Evolutionary conservation across 2,888 invertebrate genomes (phyloP).

Genomic region (Tetragonula carbonaria): DNA sequence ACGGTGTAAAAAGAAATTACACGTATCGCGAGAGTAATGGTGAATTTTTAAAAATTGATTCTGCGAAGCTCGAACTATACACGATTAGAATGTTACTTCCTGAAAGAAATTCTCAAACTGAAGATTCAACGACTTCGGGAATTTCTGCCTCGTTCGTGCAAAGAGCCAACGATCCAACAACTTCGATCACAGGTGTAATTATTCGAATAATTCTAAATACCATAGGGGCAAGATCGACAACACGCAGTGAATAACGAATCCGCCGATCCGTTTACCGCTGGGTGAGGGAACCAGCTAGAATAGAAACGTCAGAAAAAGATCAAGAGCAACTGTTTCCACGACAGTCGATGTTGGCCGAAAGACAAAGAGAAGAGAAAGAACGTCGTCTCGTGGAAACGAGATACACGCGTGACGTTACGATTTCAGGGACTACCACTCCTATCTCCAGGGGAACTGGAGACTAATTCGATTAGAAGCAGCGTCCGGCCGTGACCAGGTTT

Average conservation of each 20-base stretch:
- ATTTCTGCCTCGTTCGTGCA: background rate
- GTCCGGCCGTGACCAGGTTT: constrained; percentile 55
- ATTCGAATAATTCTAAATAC: background rate
- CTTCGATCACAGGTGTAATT: background rate
- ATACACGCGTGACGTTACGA: background rate
- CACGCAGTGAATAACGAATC: background rate
- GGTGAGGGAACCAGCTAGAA: too few species aligned
- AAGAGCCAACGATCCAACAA: background rate
- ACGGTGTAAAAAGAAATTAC: too few species aligned
- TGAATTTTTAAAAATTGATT: too few species aligned
- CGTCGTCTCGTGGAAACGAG: background rate
- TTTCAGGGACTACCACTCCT: background rate
- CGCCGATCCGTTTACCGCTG: background rate
- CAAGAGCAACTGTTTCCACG: background rate
- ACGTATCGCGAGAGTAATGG: too few species aligned
- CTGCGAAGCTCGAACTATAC: too few species aligned
- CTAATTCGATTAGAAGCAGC: constrained; percentile 55
- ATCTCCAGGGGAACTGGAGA: background rate
- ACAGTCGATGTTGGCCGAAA: constrained; percentile 1
- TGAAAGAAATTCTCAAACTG: too few species aligned
- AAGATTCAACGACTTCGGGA: too few species aligned
- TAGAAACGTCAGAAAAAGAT: constrained; percentile 8
- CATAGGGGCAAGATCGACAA: background rate
- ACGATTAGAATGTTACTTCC: too few species aligned
- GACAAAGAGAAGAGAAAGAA: constrained; percentile 1